A percentile compares a stretch with the other conserved stretches of the same genome.
phyloP scores from a whole-genome alignment of 2,797 vertebrate species.

The Lagothrix lagotricha region DNA sequence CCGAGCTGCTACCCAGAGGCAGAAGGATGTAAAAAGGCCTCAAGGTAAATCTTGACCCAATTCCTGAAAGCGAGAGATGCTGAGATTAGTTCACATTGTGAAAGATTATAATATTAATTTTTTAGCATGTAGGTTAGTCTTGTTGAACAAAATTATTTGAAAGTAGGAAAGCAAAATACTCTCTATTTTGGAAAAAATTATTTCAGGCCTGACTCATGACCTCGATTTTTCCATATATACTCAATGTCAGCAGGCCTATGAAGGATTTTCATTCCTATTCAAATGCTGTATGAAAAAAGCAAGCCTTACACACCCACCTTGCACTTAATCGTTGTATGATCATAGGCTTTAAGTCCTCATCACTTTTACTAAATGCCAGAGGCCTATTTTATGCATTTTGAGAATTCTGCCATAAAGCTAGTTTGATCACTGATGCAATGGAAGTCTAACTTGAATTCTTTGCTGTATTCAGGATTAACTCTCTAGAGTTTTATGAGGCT shows the following conservation, averaged over 20 bases:
- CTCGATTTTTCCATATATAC: constrained; percentile 17
- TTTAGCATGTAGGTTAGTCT: not conserved
- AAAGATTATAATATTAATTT: constrained; percentile 15
- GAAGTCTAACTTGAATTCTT: not conserved
- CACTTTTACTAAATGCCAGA: constrained; percentile 62
- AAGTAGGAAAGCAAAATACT: not conserved
- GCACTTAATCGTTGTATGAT: constrained; percentile 35
- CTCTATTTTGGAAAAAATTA: constrained; percentile 50
- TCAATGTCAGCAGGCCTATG: constrained; percentile 37
- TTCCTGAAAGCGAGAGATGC: constrained; percentile 31
- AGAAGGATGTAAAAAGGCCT: not conserved
- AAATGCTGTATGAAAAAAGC: not conserved
- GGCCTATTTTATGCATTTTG: constrained; percentile 46
- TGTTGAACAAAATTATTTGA: constrained; percentile 30
- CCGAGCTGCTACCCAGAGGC: constrained; percentile 19
- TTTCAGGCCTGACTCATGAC: constrained; percentile 29
- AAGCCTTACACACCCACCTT: not conserved
- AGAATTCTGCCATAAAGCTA: constrained; percentile 41
- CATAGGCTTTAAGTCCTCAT: constrained; percentile 57
- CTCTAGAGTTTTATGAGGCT: not conserved
- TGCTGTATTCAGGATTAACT: not conserved
- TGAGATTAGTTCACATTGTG: not conserved
- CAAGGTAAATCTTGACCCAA: constrained; percentile 5
- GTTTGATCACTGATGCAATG: constrained; percentile 39
- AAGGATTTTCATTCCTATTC: constrained; percentile 58